Percentiles rank a stretch among this genome's conserved stretches.
Conservation (phyloP, 2,797 vertebrate species). For the Gambusia yucatana region DNA sequence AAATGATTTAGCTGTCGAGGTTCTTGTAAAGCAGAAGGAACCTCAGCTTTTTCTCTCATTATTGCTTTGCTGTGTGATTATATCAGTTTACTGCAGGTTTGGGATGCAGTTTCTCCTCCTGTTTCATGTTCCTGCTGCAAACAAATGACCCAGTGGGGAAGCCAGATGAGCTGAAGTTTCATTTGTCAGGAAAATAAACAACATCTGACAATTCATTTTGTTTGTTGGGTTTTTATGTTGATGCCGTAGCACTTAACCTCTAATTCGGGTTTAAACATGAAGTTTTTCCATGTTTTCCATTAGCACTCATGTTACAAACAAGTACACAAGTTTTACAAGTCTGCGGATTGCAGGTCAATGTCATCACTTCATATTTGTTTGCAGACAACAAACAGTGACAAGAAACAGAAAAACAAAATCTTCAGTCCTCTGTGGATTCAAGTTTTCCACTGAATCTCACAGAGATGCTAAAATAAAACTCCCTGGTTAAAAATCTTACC, state of each 20-base stretch:
- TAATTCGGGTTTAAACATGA: constrained; percentile 22
- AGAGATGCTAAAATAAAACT: neutral
- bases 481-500: neutral
- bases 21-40: constrained; percentile 38
- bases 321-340: neutral
- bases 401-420: neutral
- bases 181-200: constrained; percentile 34
- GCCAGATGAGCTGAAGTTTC: neutral
- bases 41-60: constrained; percentile 20
- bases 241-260: constrained; percentile 1
- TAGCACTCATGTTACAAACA: constrained; percentile 2
- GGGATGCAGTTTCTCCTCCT: neutral
- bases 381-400: neutral
- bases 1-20: constrained; percentile 22
- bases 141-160: constrained; percentile 8
- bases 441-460: neutral
- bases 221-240: constrained; percentile 25
- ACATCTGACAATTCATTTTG: constrained; percentile 24
- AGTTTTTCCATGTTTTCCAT: neutral
- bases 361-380: constrained; percentile 13
- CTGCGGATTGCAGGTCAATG: constrained; percentile 9
- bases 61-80: constrained; percentile 13
- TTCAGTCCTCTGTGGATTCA: neutral
- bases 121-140: neutral
- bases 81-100: constrained; percentile 16